Evolutionary conservation across 1,140 invertebrate genomes (phyloP), one percentile per base, ranked within the genome.

Genomic region (Camponotus floridanus): DNA sequence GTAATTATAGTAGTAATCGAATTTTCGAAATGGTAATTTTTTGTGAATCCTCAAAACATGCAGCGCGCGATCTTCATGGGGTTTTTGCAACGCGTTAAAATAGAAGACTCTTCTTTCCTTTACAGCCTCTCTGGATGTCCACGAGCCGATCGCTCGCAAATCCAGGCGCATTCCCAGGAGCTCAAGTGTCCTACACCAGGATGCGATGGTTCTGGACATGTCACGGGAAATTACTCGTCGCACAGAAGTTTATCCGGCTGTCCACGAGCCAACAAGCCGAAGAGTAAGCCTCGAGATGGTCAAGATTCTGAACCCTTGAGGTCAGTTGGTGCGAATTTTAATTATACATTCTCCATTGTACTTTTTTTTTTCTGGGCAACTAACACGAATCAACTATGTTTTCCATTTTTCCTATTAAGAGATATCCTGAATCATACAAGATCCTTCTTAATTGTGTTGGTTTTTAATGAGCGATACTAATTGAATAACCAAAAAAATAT

Each of bases 171-270:
- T 90, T 97, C 97, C 11, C 97, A 97, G 93, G 97, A 97, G 92
- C 95, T 98, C 62, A 98, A 98, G 95, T 99, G 98, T 94, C 98
- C 98, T 2, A 98, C 98, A 18, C 97, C 98, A n/a, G 97, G 97
- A 39, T 99, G 98, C 94, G 98, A 98, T 94, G 98, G 98, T 65
- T 98, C 97, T 3, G 98, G 98, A 85, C 98, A 98, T 94, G 96
- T 98, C 42, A 98, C 98, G 26, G 98, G 98, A 87, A 98, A 98
- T 95, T 98, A 98, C 94, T 97, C 97, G 45, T 98, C 98, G 59
- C 98, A 98, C 94, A 96, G 97, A 91, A 98, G 97, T 94, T 95
- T 98, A 57, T 98, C 97, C 9, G 97, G 98, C 9, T 98, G 98
- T 95, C 98, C 98, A 73, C 95, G 97, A 88, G 98, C 98, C 88